Evolutionary conservation across 2,113 vertebrate genomes (phyloP).

Genomic region (Heliornis fulica): DNA sequence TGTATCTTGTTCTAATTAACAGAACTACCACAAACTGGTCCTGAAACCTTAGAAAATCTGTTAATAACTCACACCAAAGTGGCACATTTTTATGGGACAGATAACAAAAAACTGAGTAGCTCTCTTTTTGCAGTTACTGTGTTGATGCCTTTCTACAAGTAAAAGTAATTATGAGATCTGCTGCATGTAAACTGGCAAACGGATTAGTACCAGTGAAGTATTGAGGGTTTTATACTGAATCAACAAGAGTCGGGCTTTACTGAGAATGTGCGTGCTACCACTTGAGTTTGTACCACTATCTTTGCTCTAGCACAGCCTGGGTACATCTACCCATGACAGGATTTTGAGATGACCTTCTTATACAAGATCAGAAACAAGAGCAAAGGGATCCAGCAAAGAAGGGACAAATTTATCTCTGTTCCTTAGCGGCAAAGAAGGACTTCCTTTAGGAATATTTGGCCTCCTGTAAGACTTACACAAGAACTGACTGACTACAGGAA

Average conservation of each 20-base stretch:
- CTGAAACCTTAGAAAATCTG: background rate
- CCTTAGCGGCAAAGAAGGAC: background rate
- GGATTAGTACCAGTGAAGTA: background rate
- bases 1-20: background rate
- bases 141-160: background rate
- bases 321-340: background rate
- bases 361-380: background rate
- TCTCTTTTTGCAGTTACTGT: background rate
- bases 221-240: background rate
- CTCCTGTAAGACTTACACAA: background rate
- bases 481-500: background rate
- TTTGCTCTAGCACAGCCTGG: background rate
- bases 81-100: background rate
- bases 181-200: background rate
- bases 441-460: background rate
- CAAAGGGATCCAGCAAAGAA: background rate
- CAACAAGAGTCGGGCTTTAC: background rate
- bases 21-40: background rate
- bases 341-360: background rate
- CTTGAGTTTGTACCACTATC: rapidly evolving
- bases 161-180: background rate
- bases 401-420: background rate
- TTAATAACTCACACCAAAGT: background rate
- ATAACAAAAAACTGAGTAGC: rapidly evolving
- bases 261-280: background rate